Evolutionary conservation across 1,140 invertebrate species (phyloP).

Genomic region (Hypsibius dujardini): DNA sequence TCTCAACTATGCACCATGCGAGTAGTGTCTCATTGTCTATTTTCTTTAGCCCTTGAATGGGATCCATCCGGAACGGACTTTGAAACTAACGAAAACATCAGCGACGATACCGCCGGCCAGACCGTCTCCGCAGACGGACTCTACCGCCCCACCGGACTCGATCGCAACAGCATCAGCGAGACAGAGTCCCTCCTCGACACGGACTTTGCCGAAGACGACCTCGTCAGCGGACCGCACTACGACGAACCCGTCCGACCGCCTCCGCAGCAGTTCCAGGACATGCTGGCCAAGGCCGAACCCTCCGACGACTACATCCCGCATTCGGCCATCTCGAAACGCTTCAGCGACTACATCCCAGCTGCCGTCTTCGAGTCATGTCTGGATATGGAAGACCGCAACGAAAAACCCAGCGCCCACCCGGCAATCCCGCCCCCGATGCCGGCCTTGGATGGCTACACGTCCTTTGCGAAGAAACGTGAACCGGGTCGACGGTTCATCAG

Average conservation of each 20-base stretch:
- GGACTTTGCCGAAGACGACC: slow-evolving; percentile 6
- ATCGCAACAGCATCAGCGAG: background rate
- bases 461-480: background rate
- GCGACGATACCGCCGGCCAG: background rate
- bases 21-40: background rate
- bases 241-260: background rate
- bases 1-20: background rate
- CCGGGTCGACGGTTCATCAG: background rate
- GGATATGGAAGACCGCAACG: background rate
- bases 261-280: background rate
- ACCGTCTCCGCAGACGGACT: slow-evolving; percentile 4
- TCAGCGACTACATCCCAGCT: slow-evolving; percentile 3
- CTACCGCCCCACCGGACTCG: background rate
- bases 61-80: slow-evolving; percentile 9
- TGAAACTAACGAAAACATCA: background rate
- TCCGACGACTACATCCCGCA: background rate
- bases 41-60: background rate
- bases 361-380: background rate
- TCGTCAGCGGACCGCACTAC: background rate
- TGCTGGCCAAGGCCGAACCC: background rate
- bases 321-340: background rate
- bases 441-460: background rate
- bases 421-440: background rate
- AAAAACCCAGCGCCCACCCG: background rate
- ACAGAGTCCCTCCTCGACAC: background rate